Percentiles rank a stretch among this genome's conserved stretches.
phyloP scores from a whole-genome alignment of 2,797 vertebrate species.

The Prionace glauca region DNA sequence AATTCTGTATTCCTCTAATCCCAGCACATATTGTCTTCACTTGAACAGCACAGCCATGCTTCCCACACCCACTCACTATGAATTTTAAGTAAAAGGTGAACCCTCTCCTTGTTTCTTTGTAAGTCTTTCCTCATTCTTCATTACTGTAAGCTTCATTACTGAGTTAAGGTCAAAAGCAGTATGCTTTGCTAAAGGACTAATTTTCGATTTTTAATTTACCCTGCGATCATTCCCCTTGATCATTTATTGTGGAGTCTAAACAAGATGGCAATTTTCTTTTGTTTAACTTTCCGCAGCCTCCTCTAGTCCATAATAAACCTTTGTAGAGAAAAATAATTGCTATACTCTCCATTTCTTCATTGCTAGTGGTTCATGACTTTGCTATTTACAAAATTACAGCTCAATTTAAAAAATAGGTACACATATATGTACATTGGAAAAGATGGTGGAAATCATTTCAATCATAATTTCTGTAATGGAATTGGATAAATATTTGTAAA shows the following conservation, averaged over 20 bases:
- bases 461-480: neutral
- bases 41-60: too few relatives aligned
- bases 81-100: neutral
- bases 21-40: neutral
- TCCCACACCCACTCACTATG: neutral
- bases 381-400: neutral
- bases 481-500: too few relatives aligned
- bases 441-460: neutral
- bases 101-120: conserved; percentile 6
- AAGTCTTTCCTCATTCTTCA: neutral
- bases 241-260: neutral
- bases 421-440: neutral
- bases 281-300: neutral
- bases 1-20: neutral
- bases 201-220: neutral
- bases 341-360: neutral
- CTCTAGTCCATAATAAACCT: neutral
- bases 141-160: conserved; percentile 5
- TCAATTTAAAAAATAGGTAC: neutral
- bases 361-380: neutral
- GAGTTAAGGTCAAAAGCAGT: neutral
- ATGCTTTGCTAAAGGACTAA: neutral
- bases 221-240: neutral
- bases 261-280: neutral
- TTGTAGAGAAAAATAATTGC: neutral